Base-by-base conservation (phyloP, 2,797 vertebrate genomes). In the Erethizon dorsatum region DNA sequence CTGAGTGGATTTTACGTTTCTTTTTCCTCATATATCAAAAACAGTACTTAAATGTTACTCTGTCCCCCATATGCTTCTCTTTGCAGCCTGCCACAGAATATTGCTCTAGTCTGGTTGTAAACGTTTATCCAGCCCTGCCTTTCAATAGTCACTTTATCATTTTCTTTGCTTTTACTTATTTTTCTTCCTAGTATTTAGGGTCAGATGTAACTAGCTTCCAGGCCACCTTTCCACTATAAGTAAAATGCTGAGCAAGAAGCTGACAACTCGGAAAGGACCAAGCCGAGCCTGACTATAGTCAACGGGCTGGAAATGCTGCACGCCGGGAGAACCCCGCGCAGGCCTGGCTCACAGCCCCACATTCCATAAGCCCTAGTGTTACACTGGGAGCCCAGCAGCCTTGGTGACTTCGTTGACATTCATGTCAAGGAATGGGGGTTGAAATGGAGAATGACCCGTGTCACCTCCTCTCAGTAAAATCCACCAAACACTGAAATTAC, bases 21-120 rank as follows among this genome's bases (percentile, higher is more conserved):
- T 57, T 96, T 77, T 52, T 67, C 50, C 82, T 91, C 71, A 85
- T 83, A 91, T 41, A 26, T 59, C n/a, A 41, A 28, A 82, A 37
- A 50, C 0, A n/a, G 73, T 59, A 78, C 59, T 83, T 79, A 91
- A 88, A 47, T 86, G 67, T 88, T 41, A 56, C 31, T 41, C 83
- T 91, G 20, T 41, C 17, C 67, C 18, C n/a, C 1, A 0, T 69
- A 13, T 31, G n/a, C 82, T 92, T 65, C 4, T 57, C 73, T 75
- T 50, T 33, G 79, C 0, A 8, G 83, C 63, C 80, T 83, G 65
- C 79, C 73, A 78, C 4, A 52, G 73, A 73, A 85, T 20, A 77
- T 9, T 0, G 0, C 75, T 83, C 45, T 37, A 78, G 20, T 54
- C 90, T 65, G 28, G 45, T 73, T 82, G 47, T 83, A 45, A 47